These are phyloP conservation scores for Pipistrellus pygmaeus DNA, from an alignment of 2,797 vertebrate genomes.

Conservation along the genomic window DNA sequence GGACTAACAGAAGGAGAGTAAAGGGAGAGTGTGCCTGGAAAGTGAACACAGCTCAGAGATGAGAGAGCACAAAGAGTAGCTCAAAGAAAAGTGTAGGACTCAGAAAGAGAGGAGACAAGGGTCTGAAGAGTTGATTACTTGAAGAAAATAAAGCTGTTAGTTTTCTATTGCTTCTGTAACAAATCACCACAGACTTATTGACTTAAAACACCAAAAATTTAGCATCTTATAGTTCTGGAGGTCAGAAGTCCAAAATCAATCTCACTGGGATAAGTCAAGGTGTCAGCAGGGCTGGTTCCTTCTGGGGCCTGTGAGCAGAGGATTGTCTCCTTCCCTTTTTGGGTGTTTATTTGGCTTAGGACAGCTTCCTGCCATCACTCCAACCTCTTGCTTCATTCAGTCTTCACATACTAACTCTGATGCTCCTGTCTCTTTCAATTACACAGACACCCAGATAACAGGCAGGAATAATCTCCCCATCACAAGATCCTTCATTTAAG, in stretches of 20 bases:
- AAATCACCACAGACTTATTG: background rate
- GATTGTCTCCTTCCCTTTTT: background rate
- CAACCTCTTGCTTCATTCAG: background rate
- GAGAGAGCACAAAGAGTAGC: background rate
- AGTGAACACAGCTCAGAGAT: background rate
- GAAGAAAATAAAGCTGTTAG: background rate
- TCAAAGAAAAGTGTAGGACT: background rate
- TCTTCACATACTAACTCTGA: background rate
- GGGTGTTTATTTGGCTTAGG: background rate
- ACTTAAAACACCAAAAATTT: background rate
- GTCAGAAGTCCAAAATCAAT: background rate
- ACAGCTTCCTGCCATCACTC: background rate
- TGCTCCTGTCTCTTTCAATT: background rate
- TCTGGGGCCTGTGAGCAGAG: background rate
- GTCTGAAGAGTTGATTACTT: background rate
- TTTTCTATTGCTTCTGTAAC: background rate
- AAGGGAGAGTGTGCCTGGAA: background rate
- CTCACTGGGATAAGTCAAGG: background rate
- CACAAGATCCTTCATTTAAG: background rate
- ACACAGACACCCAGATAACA: background rate
- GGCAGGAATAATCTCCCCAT: background rate
- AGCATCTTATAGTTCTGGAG: background rate
- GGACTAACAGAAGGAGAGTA: background rate
- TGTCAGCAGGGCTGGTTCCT: background rate
- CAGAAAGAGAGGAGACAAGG: background rate